Evolutionary conservation across 1,140 invertebrate genomes (phyloP).

Genomic region (Sminthurinus signatus): DNA sequence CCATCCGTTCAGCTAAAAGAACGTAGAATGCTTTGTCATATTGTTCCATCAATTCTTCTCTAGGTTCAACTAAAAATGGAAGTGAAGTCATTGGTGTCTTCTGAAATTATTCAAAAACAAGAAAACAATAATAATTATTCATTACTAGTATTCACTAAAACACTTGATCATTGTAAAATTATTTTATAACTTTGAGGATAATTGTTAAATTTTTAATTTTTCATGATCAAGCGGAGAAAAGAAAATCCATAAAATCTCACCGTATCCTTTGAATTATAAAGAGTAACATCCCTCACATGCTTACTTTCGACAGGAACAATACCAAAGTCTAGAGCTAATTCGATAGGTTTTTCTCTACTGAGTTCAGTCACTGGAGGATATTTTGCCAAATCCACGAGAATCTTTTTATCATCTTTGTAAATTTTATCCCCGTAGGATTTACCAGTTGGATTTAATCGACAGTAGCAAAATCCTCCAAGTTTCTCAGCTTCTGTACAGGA

Average conservation of each 20-base stretch:
- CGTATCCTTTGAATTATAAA: neutral
- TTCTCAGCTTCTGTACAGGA: neutral
- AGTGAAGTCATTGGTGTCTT: neutral
- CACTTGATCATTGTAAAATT: too few species aligned
- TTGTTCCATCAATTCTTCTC: conserved; percentile 1
- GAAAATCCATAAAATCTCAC: conserved; percentile 10
- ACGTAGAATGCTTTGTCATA: conserved; percentile 13
- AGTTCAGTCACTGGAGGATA: neutral
- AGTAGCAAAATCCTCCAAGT: conserved; percentile 6
- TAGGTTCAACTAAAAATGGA: neutral
- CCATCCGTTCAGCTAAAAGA: neutral
- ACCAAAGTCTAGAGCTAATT: conserved; percentile 11
- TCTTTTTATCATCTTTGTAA: neutral
- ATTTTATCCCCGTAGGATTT: conserved; percentile 2
- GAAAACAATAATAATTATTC: too few species aligned
- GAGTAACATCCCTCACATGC: neutral
- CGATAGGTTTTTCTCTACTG: conserved; percentile 1
- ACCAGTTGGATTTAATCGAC: conserved; percentile 6
- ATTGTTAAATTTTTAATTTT: too few species aligned
- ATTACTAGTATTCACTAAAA: too few species aligned
- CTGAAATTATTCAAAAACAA: neutral
- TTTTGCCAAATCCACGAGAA: conserved; percentile 3
- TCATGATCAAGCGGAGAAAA: too few species aligned
- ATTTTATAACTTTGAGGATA: too few species aligned
- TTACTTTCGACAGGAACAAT: conserved; percentile 21